phyloP scores from a whole-genome alignment of 2,113 vertebrate genomes.

The Apodemus speciosus region DNA sequence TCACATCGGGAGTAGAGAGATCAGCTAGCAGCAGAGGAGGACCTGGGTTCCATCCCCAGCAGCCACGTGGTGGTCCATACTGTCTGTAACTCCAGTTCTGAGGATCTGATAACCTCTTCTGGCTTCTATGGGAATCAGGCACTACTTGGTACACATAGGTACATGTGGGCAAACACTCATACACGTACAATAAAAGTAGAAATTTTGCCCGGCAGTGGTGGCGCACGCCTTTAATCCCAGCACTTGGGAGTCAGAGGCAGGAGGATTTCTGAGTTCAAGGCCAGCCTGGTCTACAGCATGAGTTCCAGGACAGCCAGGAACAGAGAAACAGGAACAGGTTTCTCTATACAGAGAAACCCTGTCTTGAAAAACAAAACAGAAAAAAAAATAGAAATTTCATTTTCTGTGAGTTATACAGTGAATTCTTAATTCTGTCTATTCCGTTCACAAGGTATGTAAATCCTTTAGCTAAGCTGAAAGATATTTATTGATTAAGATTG shows the following conservation, averaged over 20 bases:
- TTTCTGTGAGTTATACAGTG: conserved; percentile 14
- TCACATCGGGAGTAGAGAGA: not conserved
- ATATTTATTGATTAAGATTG: conserved; percentile 18
- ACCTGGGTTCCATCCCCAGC: not conserved
- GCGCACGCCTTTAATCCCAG: too few species aligned
- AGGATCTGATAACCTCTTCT: not conserved
- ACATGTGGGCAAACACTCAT: not conserved
- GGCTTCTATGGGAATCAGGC: not conserved
- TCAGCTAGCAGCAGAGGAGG: not conserved
- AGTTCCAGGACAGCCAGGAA: too few species aligned
- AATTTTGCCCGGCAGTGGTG: not conserved
- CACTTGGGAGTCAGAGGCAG: too few species aligned
- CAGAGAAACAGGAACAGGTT: too few species aligned
- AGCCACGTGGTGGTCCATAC: not conserved
- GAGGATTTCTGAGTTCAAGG: too few species aligned
- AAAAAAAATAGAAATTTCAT: not conserved
- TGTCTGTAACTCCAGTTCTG: not conserved
- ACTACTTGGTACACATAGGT: not conserved
- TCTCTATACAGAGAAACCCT: too few species aligned
- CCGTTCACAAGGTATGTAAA: not conserved
- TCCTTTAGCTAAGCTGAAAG: conserved; percentile 8
- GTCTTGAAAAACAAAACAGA: too few species aligned
- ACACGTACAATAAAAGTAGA: not conserved
- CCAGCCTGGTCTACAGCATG: too few species aligned
- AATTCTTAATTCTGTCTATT: conserved; percentile 21